Evolutionary conservation across 1,140 invertebrate species (phyloP).

Genomic region (Battus philenor): DNA sequence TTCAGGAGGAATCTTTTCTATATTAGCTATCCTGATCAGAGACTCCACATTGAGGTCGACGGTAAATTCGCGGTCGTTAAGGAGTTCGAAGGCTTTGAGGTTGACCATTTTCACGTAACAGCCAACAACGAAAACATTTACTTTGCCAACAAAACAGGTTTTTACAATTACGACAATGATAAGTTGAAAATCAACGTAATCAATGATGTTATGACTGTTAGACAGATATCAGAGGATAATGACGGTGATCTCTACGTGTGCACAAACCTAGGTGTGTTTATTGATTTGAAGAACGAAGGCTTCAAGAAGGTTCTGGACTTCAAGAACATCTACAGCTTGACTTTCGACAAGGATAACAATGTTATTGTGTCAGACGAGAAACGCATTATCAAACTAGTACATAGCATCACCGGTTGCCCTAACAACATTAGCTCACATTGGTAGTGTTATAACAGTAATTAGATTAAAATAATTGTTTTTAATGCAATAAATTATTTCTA

Average conservation of each 20-base stretch:
- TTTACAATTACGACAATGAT: constrained; percentile 40
- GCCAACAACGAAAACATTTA: constrained; percentile 31
- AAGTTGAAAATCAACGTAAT: constrained; percentile 21
- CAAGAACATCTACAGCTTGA: constrained; percentile 42
- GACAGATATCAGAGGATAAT: constrained; percentile 45
- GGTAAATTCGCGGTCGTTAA: constrained; percentile 40
- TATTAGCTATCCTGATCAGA: constrained; percentile 54
- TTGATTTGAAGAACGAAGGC: constrained; percentile 20
- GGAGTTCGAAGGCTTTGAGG: constrained; percentile 47
- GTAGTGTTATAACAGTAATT: neutral
- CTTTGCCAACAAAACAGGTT: constrained; percentile 45
- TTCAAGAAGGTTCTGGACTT: constrained; percentile 34
- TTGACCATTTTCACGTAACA: constrained; percentile 42
- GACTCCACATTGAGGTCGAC: constrained; percentile 41
- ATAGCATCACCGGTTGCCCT: constrained; percentile 1
- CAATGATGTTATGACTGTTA: constrained; percentile 34
- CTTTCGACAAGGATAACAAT: constrained; percentile 51
- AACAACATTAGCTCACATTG: neutral
- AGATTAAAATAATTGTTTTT: no score
- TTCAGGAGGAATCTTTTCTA: constrained; percentile 45
- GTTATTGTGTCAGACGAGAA: constrained; percentile 42
- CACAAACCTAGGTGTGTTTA: constrained; percentile 40
- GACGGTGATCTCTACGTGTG: constrained; percentile 38
- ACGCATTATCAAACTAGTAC: constrained; percentile 32
- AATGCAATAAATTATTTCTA: no score